Evolutionary conservation across 2,797 vertebrate species (phyloP), one percentile per base, ranked within the genome.

Genomic region (Malacoctenus gilli): DNA sequence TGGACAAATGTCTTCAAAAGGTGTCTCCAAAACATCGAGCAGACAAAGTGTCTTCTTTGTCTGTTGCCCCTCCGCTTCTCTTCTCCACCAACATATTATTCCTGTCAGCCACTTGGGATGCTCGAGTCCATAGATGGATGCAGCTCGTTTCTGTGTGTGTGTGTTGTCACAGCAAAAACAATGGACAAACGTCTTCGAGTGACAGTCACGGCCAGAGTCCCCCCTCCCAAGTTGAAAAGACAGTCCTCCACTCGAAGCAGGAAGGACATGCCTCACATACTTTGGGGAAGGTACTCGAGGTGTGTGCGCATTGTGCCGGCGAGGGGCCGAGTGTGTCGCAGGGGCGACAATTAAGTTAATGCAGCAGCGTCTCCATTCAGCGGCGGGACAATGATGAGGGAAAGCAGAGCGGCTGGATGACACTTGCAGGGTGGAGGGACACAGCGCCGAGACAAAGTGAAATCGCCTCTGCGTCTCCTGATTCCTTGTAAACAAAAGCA

Each of bases 401-500:
- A 35, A 44, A 43, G 65, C 11, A 19, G 71, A 32, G 37, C 20
- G 22, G 68, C 55, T 74, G 69, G 77, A 48, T 74, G 79, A 72
- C 75, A 80, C 72, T 75, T 77, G 49, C 63, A 66, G 75, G 63
- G 72, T 63, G 54, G 14, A 71, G 59, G 38, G 67, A 46, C 59
- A 61, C 44, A 34, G 48, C 1, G 65, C 61, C 42, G 68, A 82
- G 42, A 37, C 39, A 6, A 69, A 72, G 78, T 75, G 79, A n/a
- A 76, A 73, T 80, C 47, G 18, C 72, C 49, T 60, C 58, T 23
- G 16, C 25, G 11, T 49, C 66, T 81, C 67, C 76, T 74, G 60
- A 74, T 67, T 62, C 69, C 59, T 31, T 11, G 8, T 68, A 79
- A 84, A 88, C 89, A 89, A 90, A 83, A 74, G 68, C 75, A 50